A percentile compares a stretch with the other conserved stretches of the same genome.
Evolutionary conservation across 92 coral and sea anemone species (phyloP).

Genomic region (Phenganax marumi): DNA sequence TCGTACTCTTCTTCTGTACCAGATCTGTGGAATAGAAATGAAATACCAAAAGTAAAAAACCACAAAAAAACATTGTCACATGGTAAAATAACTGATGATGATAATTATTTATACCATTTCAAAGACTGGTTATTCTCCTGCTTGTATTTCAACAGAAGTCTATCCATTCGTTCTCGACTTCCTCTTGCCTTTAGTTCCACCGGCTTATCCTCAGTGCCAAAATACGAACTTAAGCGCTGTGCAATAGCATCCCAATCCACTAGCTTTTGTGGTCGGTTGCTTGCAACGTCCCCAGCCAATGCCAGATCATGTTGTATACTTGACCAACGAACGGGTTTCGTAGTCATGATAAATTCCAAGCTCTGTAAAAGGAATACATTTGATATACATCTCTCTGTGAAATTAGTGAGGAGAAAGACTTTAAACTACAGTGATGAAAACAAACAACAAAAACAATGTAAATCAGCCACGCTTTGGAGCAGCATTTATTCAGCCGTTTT

Average conservation of each 20-base stretch:
- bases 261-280: conserved; percentile 23
- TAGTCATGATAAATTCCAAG: not conserved
- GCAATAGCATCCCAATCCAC: conserved; percentile 45
- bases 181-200: conserved; percentile 41
- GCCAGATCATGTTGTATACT: conserved; percentile 39
- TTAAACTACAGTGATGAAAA: too few relatives aligned
- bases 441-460: not conserved
- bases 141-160: conserved; percentile 40
- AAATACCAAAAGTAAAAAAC: not conserved
- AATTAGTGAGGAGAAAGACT: too few relatives aligned
- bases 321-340: conserved; percentile 50
- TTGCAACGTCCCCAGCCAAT: conserved; percentile 33
- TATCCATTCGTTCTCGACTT: conserved; percentile 46
- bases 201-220: conserved; percentile 26
- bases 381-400: too few relatives aligned
- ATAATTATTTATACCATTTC: conserved; percentile 16
- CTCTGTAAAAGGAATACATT: too few relatives aligned
- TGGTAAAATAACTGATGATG: not conserved
- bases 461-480: not conserved
- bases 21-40: conserved; percentile 13
- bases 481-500: not conserved
- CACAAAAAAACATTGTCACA: not conserved
- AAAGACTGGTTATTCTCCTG: conserved; percentile 43
- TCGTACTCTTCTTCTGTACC: conserved; percentile 22
- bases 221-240: conserved; percentile 16